phyloP scores from a whole-genome alignment of 64 coral and sea anemone genomes.

The Porites australiensis region DNA sequence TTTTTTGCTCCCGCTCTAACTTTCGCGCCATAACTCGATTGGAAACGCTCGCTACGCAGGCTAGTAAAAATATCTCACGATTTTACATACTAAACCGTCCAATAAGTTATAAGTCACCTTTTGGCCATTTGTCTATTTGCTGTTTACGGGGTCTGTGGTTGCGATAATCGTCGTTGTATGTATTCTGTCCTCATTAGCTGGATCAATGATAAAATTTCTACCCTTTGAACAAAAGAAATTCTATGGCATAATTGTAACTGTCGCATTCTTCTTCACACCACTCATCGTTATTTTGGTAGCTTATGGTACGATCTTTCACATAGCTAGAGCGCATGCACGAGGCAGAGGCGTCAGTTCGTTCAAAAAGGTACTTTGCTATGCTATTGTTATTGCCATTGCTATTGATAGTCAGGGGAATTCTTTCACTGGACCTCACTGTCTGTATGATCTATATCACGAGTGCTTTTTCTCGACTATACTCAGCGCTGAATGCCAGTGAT shows the following conservation, averaged over 20 bases:
- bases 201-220: background rate
- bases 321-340: conserved; percentile 80
- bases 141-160: conserved; percentile 29
- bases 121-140: background rate
- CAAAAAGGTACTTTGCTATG: conserved; percentile 58
- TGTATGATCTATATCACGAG: too few relatives aligned
- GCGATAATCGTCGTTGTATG: conserved; percentile 47
- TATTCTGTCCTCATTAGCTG: conserved; percentile 53
- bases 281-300: conserved; percentile 61
- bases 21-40: too few relatives aligned
- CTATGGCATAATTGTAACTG: conserved; percentile 58
- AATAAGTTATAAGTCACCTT: background rate
- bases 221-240: background rate
- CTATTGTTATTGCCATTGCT: too few relatives aligned
- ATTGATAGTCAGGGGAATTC: too few relatives aligned
- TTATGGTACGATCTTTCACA: conserved; percentile 76
- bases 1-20: too few relatives aligned
- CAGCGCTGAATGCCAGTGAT: too few relatives aligned
- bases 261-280: conserved; percentile 66
- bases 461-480: too few relatives aligned
- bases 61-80: too few relatives aligned
- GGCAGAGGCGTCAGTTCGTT: conserved; percentile 75
- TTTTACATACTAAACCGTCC: background rate
- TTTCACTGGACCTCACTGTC: background rate
- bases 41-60: too few relatives aligned